Conservation (phyloP, 2,797 vertebrate species). For the Anguilla pacifica region DNA sequence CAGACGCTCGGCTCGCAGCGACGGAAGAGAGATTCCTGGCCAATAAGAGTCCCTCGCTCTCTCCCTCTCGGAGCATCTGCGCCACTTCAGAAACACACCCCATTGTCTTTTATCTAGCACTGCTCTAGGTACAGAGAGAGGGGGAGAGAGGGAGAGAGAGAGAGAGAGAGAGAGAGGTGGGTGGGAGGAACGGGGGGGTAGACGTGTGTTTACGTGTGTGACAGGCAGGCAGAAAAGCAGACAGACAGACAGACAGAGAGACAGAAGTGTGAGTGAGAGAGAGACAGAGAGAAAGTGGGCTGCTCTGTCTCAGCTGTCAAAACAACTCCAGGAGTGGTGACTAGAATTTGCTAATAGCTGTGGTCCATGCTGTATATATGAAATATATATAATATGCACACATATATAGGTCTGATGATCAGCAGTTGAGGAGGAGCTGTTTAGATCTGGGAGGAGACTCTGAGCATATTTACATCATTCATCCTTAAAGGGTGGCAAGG, state of each 20-base stretch:
- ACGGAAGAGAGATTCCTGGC: background rate
- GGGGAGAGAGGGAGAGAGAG: background rate
- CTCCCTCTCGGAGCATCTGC: background rate
- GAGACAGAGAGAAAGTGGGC: slow-evolving; percentile 46
- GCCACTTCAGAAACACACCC: background rate
- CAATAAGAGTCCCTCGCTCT: background rate
- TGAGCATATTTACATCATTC: slow-evolving; percentile 53
- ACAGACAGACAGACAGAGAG: background rate
- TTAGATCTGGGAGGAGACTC: slow-evolving; percentile 47
- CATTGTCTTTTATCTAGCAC: slow-evolving; percentile 24
- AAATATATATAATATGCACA: background rate
- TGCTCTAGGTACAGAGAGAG: background rate
- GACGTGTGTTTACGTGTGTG: background rate
- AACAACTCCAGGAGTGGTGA: slow-evolving; percentile 64
- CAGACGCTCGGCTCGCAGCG: slow-evolving; percentile 29
- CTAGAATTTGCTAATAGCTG: slow-evolving; percentile 48
- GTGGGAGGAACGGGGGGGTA: no score
- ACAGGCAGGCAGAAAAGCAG: background rate
- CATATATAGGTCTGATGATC: background rate
- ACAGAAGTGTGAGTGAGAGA: background rate
- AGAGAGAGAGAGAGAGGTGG: slow-evolving; percentile 11
- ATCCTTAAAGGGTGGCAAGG: slow-evolving; percentile 56
- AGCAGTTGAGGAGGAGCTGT: background rate
- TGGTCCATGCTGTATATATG: slow-evolving; percentile 39
- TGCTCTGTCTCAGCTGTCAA: slow-evolving; percentile 74